A percentile compares a stretch with the other conserved stretches of the same genome.
phyloP scores from a whole-genome alignment of 2,888 invertebrate species.

The Gari tellinella region DNA sequence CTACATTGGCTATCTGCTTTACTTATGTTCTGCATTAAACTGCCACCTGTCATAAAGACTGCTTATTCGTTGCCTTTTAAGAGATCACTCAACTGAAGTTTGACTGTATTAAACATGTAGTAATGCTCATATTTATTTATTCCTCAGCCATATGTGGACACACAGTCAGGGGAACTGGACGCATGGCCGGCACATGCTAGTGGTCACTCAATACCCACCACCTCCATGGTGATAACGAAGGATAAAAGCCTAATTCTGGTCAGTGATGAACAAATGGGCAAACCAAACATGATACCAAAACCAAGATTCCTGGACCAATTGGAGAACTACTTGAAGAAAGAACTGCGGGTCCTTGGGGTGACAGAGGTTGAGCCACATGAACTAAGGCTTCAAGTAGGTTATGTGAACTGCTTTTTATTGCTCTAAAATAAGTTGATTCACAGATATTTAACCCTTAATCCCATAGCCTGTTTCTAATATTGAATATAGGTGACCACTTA shows the following conservation, averaged over 20 bases:
- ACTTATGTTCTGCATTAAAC: too few species aligned
- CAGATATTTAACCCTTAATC: too few species aligned
- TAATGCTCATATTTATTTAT: too few species aligned
- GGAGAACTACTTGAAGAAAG: conserved; percentile 82
- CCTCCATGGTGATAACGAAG: conserved; percentile 78
- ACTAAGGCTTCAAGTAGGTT: conserved; percentile 79
- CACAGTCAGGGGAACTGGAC: conserved; percentile 81
- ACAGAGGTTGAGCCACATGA: conserved; percentile 81
- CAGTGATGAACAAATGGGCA: conserved; percentile 80
- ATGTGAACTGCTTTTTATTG: too few species aligned
- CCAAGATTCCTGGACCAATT: conserved; percentile 83
- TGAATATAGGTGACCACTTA: too few species aligned
- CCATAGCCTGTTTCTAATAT: too few species aligned
- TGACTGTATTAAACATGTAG: too few species aligned
- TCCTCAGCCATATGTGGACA: conserved; percentile 80
- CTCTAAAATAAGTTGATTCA: too few species aligned
- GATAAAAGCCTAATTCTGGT: conserved; percentile 80
- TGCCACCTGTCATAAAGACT: too few species aligned
- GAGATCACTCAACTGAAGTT: too few species aligned
- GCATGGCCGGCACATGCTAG: conserved; percentile 85
- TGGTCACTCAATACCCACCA: conserved; percentile 74
- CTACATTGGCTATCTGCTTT: too few species aligned
- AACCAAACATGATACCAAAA: conserved; percentile 81
- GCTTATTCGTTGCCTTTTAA: too few species aligned
- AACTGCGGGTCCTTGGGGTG: conserved; percentile 81